Evolutionary conservation across 1,140 invertebrate genomes (phyloP).

Genomic region (Drosophila malerkotliana): DNA sequence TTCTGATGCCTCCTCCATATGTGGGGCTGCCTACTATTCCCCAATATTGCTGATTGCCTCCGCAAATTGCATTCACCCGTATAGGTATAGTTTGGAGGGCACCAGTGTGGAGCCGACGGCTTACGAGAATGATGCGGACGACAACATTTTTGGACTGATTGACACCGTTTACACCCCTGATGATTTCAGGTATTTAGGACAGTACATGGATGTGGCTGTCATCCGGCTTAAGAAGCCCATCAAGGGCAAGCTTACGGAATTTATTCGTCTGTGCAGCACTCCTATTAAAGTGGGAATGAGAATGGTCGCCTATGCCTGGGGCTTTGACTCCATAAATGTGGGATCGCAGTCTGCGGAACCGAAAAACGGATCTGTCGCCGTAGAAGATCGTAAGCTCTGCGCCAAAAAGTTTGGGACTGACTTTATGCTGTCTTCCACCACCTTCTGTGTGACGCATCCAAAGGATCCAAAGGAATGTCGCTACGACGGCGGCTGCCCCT

Average conservation of each 20-base stretch:
- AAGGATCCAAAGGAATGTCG: conserved; percentile 7
- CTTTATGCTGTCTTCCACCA: background rate
- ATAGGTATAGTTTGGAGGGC: conserved; percentile 4
- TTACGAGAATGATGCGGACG: background rate
- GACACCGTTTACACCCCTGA: conserved; percentile 31
- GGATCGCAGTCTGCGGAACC: background rate
- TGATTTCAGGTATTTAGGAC: background rate
- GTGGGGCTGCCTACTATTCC: conserved; percentile 36
- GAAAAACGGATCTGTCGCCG: background rate
- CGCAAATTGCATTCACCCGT: conserved; percentile 38
- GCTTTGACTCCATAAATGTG: conserved; percentile 11
- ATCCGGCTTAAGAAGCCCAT: conserved; percentile 21
- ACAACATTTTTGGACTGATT: conserved; percentile 4
- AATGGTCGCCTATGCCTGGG: conserved; percentile 28
- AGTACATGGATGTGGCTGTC: conserved; percentile 36
- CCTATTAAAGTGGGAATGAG: background rate
- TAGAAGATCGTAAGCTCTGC: background rate
- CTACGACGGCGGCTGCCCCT: conserved; percentile 36
- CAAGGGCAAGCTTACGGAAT: conserved; percentile 28
- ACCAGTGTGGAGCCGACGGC: conserved; percentile 24
- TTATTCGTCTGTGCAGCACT: conserved; percentile 27
- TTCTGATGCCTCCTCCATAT: conserved; percentile 2
- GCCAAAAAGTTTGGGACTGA: background rate
- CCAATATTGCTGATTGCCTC: conserved; percentile 33
- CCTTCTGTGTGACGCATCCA: conserved; percentile 20